These are phyloP conservation scores for Anthopleura xanthogrammica DNA, from an alignment of 92 coral and sea anemone species.

Conservation along the genomic window DNA sequence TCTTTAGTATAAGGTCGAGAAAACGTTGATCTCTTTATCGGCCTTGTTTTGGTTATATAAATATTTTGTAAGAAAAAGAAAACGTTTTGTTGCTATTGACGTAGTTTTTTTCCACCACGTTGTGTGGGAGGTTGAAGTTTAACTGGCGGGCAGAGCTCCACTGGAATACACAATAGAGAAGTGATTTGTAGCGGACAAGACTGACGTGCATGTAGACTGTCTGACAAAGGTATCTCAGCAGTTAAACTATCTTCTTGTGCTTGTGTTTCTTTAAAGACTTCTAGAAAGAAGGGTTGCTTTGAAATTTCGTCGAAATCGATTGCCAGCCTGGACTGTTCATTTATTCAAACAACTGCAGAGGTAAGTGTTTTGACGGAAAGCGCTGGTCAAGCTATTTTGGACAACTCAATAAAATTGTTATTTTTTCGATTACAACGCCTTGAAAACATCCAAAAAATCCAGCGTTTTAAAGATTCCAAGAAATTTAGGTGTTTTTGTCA, in stretches of 20 bases:
- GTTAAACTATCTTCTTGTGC: not conserved
- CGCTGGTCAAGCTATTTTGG: not conserved
- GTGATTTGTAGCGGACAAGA: too few species aligned
- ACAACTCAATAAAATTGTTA: not conserved
- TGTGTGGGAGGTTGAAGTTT: not conserved
- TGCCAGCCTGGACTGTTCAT: not conserved
- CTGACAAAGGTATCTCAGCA: too few species aligned
- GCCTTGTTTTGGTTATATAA: not conserved
- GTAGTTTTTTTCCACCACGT: not conserved
- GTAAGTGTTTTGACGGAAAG: not conserved
- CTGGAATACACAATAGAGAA: too few species aligned
- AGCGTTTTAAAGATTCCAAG: too few species aligned
- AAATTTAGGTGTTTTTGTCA: too few species aligned
- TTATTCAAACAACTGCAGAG: not conserved
- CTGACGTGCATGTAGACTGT: too few species aligned
- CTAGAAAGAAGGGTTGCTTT: not conserved
- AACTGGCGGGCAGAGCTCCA: not conserved
- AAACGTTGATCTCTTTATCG: too few species aligned
- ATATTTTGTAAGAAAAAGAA: not conserved
- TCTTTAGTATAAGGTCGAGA: too few species aligned
- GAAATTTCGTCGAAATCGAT: not conserved
- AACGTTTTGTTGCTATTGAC: not conserved
- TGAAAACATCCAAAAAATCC: not conserved
- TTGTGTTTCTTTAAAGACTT: not conserved
- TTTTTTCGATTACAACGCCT: not conserved